Evolutionary conservation across 2,888 invertebrate species (phyloP).

Genomic region (Dynastes hyllus): DNA sequence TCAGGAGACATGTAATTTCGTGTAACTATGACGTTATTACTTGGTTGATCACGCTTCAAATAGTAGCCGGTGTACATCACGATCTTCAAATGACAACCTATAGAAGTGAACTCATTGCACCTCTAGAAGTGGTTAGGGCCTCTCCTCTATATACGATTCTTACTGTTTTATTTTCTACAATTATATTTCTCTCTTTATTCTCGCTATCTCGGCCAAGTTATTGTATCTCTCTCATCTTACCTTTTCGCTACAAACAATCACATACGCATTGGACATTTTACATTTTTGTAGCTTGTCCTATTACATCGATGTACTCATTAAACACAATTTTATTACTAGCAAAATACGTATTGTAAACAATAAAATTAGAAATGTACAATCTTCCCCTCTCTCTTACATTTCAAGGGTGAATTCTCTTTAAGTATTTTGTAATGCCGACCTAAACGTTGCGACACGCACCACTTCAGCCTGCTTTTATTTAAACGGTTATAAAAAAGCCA

Average conservation of each 20-base stretch:
- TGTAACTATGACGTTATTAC: constrained; percentile 69
- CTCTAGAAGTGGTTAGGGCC: constrained; percentile 48
- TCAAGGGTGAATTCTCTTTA: not conserved
- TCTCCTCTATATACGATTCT: constrained; percentile 4
- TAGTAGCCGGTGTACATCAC: constrained; percentile 70
- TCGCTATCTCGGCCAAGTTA: constrained; percentile 60
- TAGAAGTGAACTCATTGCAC: constrained; percentile 56
- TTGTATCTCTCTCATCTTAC: constrained; percentile 37
- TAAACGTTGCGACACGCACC: constrained; percentile 36
- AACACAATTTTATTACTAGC: constrained; percentile 37
- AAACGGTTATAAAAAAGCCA: constrained; percentile 71
- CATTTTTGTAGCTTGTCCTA: constrained; percentile 37
- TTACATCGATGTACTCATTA: constrained; percentile 32
- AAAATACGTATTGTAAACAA: constrained; percentile 32
- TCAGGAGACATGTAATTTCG: constrained; percentile 59
- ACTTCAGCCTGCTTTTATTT: constrained; percentile 69
- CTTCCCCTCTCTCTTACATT: too few relatives aligned
- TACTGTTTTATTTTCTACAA: constrained; percentile 65
- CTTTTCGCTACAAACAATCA: constrained; percentile 34
- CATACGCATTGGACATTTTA: constrained; percentile 39
- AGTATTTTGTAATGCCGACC: constrained; percentile 31
- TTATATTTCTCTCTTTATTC: constrained; percentile 58
- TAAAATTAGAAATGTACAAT: not conserved
- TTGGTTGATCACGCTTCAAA: constrained; percentile 69
- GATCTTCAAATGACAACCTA: constrained; percentile 66